Conservation (phyloP, 2,113 vertebrate genomes). For the Hippocampus barbouri region DNA sequence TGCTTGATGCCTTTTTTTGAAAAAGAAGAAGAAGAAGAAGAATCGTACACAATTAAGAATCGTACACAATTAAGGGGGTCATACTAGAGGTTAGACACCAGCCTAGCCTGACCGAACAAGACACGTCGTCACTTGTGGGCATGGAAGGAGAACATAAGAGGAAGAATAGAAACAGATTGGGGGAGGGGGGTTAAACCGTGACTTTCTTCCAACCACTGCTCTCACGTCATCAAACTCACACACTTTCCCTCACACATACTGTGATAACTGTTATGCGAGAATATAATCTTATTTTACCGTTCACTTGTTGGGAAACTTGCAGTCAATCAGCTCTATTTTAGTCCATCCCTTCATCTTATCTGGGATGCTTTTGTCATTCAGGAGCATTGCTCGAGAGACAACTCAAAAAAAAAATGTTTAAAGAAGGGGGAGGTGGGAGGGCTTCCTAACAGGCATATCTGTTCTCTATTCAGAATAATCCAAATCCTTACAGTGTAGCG, state of each 20-base stretch:
- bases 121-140: neutral
- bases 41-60: too few species aligned
- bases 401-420: too few species aligned
- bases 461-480: neutral
- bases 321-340: neutral
- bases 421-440: too few species aligned
- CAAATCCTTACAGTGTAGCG: neutral
- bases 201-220: neutral
- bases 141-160: neutral
- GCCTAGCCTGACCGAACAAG: neutral
- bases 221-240: neutral
- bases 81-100: neutral
- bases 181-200: neutral
- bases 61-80: too few species aligned
- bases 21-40: too few species aligned
- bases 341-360: neutral
- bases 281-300: slow-evolving; percentile 17
- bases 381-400: neutral
- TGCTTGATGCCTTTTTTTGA: too few species aligned
- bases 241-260: slow-evolving; percentile 8
- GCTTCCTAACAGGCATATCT: neutral
- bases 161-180: neutral
- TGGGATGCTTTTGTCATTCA: slow-evolving; percentile 5
- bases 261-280: slow-evolving; percentile 36
- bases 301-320: neutral